phyloP scores from a whole-genome alignment of 2,797 vertebrate species.

The Ceyx erithaca region DNA sequence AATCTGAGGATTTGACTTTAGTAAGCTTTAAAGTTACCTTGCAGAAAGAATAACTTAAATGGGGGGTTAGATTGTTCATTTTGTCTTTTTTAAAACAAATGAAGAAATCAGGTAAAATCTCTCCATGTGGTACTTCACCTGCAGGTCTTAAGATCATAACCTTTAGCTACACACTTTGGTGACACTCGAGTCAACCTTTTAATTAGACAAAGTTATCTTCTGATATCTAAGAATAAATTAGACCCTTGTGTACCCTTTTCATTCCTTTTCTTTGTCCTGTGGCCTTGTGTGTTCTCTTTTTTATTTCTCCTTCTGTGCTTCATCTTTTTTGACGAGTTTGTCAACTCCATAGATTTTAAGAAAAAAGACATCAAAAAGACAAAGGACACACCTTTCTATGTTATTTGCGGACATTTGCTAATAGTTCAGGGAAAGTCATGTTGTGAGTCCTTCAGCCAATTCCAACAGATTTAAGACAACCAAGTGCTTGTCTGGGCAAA shows the following conservation, averaged over 20 bases:
- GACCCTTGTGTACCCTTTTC: not conserved
- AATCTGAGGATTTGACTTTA: not conserved
- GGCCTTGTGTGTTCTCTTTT: not conserved
- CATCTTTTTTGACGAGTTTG: not conserved
- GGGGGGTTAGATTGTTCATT: rapidly evolving
- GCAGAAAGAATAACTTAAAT: not conserved
- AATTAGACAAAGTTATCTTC: not conserved
- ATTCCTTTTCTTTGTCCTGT: rapidly evolving
- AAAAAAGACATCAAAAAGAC: not conserved
- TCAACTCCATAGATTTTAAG: not conserved
- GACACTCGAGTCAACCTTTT: not conserved
- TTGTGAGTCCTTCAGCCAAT: not conserved
- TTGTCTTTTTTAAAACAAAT: not conserved
- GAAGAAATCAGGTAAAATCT: not conserved
- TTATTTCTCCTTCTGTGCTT: not conserved
- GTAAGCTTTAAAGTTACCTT: not conserved
- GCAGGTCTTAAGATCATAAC: not conserved
- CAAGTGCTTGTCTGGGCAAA: rapidly evolving
- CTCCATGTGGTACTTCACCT: not conserved
- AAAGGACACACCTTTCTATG: not conserved
- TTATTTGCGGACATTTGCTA: not conserved
- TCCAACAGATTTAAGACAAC: not conserved
- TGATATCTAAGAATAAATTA: not conserved
- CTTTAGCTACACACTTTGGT: not conserved
- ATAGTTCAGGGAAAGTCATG: not conserved